Evolutionary conservation across 1,140 invertebrate genomes (phyloP).

Genomic region (Cotesia glomerata): DNA sequence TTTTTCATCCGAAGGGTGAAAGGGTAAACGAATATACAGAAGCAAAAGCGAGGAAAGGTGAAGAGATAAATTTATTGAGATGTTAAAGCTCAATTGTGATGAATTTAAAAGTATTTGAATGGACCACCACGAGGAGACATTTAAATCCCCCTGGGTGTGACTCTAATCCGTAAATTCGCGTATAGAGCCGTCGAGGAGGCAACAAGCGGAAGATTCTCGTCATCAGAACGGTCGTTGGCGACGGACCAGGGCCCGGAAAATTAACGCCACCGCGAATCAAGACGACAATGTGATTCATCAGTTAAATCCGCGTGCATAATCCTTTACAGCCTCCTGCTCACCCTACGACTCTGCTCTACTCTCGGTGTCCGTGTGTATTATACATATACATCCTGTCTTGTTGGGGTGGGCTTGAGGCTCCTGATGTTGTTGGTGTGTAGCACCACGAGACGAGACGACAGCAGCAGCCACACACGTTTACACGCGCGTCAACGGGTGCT

Average conservation of each 20-base stretch:
- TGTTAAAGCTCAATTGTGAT: not conserved
- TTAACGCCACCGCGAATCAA: constrained; percentile 64
- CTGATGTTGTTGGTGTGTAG: not conserved
- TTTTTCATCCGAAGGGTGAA: too few species aligned
- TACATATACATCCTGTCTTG: not conserved
- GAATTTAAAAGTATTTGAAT: constrained; percentile 8
- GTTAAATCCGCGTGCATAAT: constrained; percentile 66
- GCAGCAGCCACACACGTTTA: constrained; percentile 27
- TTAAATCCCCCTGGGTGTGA: constrained; percentile 14
- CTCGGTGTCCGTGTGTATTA: not conserved
- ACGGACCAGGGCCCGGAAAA: constrained; percentile 47
- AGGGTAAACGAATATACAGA: not conserved
- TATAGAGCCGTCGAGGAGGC: constrained; percentile 16
- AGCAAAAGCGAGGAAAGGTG: not conserved
- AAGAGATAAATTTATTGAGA: not conserved
- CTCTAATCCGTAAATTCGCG: constrained; percentile 36
- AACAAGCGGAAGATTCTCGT: constrained; percentile 36
- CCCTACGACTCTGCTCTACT: constrained; percentile 26
- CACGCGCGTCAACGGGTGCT: constrained; percentile 20
- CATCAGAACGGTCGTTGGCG: constrained; percentile 12
- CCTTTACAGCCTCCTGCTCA: constrained; percentile 57
- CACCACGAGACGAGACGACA: constrained; percentile 11
- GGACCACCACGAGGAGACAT: not conserved
- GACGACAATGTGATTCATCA: constrained; percentile 66
- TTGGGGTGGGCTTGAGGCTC: not conserved